These are phyloP conservation scores for Epinephelus lanceolatus DNA, from an alignment of 2,113 vertebrate species.

Conservation along the genomic window DNA sequence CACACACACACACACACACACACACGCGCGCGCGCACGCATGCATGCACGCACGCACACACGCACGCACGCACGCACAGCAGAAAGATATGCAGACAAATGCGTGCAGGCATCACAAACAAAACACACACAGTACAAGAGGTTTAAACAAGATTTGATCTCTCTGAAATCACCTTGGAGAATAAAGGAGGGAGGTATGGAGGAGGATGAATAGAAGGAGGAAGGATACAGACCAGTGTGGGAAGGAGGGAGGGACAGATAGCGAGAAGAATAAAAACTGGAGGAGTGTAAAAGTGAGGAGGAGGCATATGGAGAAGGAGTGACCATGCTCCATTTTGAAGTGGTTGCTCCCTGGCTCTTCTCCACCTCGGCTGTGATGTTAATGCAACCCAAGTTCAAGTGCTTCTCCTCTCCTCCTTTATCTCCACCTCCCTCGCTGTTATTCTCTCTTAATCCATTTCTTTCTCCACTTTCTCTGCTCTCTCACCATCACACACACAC, in stretches of 20 bases:
- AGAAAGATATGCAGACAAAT: slow-evolving; percentile 7
- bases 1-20: background rate
- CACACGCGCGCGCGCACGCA: background rate
- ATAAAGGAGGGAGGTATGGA: slow-evolving; percentile 5
- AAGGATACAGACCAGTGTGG: background rate
- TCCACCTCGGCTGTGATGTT: slow-evolving; percentile 52
- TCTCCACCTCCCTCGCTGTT: slow-evolving; percentile 42
- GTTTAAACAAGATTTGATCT: slow-evolving; percentile 32
- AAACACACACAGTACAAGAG: background rate
- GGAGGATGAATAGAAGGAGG: slow-evolving; percentile 16
- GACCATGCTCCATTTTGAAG: slow-evolving; percentile 69
- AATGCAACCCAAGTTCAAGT: slow-evolving; percentile 73
- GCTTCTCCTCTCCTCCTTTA: slow-evolving; percentile 60
- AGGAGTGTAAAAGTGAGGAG: slow-evolving; percentile 13
- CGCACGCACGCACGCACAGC: background rate
- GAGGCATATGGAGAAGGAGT: background rate
- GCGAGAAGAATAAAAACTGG: slow-evolving; percentile 8
- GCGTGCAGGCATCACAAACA: background rate
- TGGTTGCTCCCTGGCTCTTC: slow-evolving; percentile 49
- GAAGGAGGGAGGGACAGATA: slow-evolving; percentile 6
- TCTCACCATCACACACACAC: slow-evolving; percentile 34
- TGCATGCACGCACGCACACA: too few species aligned
- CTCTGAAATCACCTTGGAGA: slow-evolving; percentile 28
- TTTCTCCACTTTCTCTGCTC: slow-evolving; percentile 50
- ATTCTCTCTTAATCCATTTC: slow-evolving; percentile 58